phyloP scores from a whole-genome alignment of 53 echinoderm and acorn worm species.

The Henricia sp. region DNA sequence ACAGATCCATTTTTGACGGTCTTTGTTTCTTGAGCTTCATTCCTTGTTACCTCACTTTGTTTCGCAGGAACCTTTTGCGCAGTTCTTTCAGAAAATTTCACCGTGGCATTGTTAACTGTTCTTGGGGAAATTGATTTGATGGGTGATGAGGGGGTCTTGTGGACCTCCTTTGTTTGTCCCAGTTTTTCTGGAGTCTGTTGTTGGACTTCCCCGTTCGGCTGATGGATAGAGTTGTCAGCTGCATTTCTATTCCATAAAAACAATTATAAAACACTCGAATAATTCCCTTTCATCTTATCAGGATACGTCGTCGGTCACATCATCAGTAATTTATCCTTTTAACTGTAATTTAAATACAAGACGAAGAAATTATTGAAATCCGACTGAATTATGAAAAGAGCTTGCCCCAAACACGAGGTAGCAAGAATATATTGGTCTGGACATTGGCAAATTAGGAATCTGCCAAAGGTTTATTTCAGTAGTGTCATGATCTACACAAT shows the following conservation, averaged over 20 bases:
- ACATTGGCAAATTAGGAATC: too few relatives aligned
- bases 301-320: too few relatives aligned
- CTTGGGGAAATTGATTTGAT: constrained; percentile 22
- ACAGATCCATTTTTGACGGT: neutral
- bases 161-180: neutral
- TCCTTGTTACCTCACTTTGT: neutral
- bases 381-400: too few relatives aligned
- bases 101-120: neutral
- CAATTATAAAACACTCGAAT: too few relatives aligned
- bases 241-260: neutral
- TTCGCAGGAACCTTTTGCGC: neutral
- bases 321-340: too few relatives aligned
- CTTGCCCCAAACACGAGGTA: too few relatives aligned
- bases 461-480: too few relatives aligned
- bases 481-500: too few relatives aligned
- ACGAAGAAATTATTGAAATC: too few relatives aligned
- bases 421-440: too few relatives aligned
- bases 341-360: too few relatives aligned
- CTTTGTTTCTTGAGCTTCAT: constrained; percentile 7
- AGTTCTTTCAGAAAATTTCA: constrained; percentile 3
- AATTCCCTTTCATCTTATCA: too few relatives aligned
- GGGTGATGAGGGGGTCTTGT: neutral
- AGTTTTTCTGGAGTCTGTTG: neutral
- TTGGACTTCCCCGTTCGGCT: neutral
- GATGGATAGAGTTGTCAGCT: constrained; percentile 20